Conservation (phyloP, 1,140 invertebrate genomes). For the Lasioglossum albipes region DNA sequence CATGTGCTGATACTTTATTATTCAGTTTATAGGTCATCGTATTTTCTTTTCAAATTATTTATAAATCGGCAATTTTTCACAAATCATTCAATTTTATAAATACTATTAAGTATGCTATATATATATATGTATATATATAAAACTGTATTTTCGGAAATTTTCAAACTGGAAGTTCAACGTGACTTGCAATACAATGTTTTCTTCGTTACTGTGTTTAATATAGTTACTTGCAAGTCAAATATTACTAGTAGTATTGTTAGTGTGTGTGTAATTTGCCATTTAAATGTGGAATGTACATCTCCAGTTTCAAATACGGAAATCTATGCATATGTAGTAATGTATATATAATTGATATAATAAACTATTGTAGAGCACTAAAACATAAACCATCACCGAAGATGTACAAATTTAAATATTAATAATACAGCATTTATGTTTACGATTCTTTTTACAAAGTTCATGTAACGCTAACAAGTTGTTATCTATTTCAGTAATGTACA, state of each 20-base stretch:
- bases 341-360: conserved; percentile 43
- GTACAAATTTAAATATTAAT: conserved; percentile 68
- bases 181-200: conserved; percentile 11
- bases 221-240: neutral
- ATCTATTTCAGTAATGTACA: conserved; percentile 65
- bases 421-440: conserved; percentile 59
- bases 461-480: conserved; percentile 60
- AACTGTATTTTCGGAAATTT: conserved; percentile 8
- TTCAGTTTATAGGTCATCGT: conserved; percentile 11
- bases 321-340: conserved; percentile 41
- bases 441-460: conserved; percentile 66
- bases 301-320: conserved; percentile 50
- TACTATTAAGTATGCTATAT: conserved; percentile 7
- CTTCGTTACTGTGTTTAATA: neutral
- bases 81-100: conserved; percentile 17
- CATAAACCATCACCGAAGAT: conserved; percentile 63
- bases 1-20: conserved; percentile 19
- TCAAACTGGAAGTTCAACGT: conserved; percentile 29
- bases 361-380: conserved; percentile 29
- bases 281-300: conserved; percentile 68
- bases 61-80: conserved; percentile 20
- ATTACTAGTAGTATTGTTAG: neutral
- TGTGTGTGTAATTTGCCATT: conserved; percentile 62
- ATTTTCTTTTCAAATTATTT: conserved; percentile 17
- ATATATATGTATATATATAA: neutral